These are phyloP conservation scores for Aphodius granarius DNA, from an alignment of 2,888 invertebrate genomes.

Conservation along the genomic window DNA sequence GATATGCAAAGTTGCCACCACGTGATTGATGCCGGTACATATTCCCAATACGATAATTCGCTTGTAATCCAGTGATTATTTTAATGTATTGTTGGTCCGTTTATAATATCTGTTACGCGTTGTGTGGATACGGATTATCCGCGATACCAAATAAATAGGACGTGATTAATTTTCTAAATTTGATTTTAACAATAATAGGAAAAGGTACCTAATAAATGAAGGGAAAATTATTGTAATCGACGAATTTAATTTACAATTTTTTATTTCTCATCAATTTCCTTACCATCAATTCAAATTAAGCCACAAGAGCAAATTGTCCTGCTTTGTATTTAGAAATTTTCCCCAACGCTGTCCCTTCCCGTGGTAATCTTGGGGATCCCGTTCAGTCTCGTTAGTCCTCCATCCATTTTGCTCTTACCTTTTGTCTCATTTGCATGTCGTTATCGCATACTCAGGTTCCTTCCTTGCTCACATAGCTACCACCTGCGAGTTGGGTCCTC, in stretches of 20 bases:
- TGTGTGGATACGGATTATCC: neutral
- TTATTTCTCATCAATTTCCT: no score
- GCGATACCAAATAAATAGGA: neutral
- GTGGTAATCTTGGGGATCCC: neutral
- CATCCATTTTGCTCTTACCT: neutral
- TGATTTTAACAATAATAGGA: neutral
- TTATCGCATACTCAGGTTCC: slow-evolving; percentile 32
- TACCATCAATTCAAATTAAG: no score
- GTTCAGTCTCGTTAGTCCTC: neutral
- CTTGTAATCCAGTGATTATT: neutral
- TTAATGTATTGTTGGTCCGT: no score
- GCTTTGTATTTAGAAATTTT: neutral
- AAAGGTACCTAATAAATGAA: no score
- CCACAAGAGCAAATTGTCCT: neutral
- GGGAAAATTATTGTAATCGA: no score
- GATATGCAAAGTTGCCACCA: neutral
- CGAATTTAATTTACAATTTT: no score
- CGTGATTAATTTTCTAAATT: neutral
- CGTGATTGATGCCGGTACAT: neutral
- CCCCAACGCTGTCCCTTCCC: neutral
- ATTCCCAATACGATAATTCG: neutral
- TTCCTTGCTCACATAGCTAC: slow-evolving; percentile 24
- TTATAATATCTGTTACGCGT: neutral
- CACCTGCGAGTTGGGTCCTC: slow-evolving; percentile 44
- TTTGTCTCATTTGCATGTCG: slow-evolving; percentile 45